Evolutionary conservation across 2,113 vertebrate species (phyloP), one percentile per base, ranked within the genome.

Genomic region (Crotophaga sulcirostris): DNA sequence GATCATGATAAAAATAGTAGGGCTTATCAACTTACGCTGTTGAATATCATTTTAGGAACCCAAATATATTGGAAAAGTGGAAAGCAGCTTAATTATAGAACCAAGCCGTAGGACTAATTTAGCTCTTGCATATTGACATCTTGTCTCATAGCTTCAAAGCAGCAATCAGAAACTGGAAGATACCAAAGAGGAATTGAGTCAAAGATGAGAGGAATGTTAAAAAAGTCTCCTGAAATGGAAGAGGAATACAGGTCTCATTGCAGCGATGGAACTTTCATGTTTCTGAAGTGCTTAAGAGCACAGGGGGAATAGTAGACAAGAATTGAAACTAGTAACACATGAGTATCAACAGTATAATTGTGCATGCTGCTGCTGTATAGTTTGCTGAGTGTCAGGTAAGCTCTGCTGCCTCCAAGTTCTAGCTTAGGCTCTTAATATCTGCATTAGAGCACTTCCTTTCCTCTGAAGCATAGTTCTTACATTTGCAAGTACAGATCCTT

Each of bases 121-220:
- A 78, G n/a, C 17, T 89, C 33, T 72, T 62, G 64, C 16, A 34
- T 25, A 15, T 40, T 47, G 75, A 52, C 17, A 33, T 14, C 8
- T 75, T 58, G 19, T n/a, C 20, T 81, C 51, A 40, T 26, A 49
- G 34, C 58, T 70, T 81, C 58, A 34, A 76, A 75, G 31, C 10
- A 74, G 8, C 44, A 68, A 29, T 25, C 13, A 5, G 66, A 81
- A 98, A 84, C 86, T 98, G 36, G 96, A 95, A 56, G 98, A 98
- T 28, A 97, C 97, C 3, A 95, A 98, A 6, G 97, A 98, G 77
- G 97, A 98, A 72, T 96, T 99, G 51, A 96, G 97, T 59, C 98
- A 98, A 93, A 97, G 96, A 84, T 98, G 98, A 98, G 87, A 94
- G 3, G 98, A 97, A 82, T 98, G 98, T 98, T 98, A 91, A 62